Conservation (phyloP, 2,113 vertebrate genomes). For the Oceanodroma tethys region DNA sequence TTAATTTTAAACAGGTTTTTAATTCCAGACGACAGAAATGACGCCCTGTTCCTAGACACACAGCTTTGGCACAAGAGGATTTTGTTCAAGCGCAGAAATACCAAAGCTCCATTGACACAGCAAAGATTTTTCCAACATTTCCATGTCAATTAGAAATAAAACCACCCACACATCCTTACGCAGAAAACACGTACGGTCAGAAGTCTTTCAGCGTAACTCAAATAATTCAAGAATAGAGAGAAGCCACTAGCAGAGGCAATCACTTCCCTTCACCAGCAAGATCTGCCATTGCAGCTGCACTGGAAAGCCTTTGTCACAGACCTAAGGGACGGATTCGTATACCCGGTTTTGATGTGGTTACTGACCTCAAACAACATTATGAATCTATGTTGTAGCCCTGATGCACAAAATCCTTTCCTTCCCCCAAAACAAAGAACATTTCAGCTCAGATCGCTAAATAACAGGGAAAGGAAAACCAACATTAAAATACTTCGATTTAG, state of each 20-base stretch:
- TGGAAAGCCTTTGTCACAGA: background rate
- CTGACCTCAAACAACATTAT: background rate
- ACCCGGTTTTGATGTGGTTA: background rate
- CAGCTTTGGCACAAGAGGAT: background rate
- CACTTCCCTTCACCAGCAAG: background rate
- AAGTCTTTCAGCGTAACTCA: background rate
- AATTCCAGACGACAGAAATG: background rate
- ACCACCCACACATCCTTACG: rapidly evolving
- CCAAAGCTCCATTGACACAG: background rate
- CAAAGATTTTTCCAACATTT: background rate
- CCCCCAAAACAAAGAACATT: background rate
- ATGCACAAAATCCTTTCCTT: background rate
- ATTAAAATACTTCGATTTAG: background rate
- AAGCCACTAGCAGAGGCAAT: background rate
- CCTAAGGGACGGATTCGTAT: rapidly evolving
- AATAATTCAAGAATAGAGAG: background rate
- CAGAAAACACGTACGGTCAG: rapidly evolving
- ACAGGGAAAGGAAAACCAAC: background rate
- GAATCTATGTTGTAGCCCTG: rapidly evolving
- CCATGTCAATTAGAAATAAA: background rate
- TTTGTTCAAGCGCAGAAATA: background rate
- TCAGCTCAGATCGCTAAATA: background rate
- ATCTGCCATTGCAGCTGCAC: background rate
- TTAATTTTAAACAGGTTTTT: too few species aligned
- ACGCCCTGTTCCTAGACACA: background rate